A percentile compares a stretch with the other conserved stretches of the same genome.
Evolutionary conservation across 2,797 vertebrate species (phyloP).

Genomic region (Ptychobarbus kaznakovi): DNA sequence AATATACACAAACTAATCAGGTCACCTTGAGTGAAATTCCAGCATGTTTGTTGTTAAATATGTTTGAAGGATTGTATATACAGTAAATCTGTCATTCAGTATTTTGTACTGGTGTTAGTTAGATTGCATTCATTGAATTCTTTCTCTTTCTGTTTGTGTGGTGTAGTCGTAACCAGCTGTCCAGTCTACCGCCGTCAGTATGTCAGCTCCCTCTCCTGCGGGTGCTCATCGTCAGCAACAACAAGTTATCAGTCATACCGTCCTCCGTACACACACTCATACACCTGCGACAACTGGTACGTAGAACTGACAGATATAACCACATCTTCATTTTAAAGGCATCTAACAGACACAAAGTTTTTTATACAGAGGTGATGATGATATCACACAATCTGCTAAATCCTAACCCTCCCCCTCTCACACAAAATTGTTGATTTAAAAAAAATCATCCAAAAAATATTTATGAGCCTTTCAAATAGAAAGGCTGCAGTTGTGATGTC

Average conservation of each 20-base stretch:
- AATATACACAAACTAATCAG: background rate
- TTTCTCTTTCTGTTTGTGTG: constrained; percentile 32
- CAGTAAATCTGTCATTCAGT: constrained; percentile 6
- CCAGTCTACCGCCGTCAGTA: constrained; percentile 83
- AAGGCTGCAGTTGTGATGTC: background rate
- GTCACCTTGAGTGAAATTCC: background rate
- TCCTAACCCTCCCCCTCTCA: background rate
- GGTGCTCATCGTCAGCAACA: constrained; percentile 92
- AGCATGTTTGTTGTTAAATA: background rate
- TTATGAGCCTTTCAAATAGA: background rate
- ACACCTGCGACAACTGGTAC: constrained; percentile 89
- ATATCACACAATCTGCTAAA: background rate
- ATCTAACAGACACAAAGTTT: background rate
- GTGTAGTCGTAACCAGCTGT: constrained; percentile 89
- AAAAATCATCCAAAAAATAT: background rate
- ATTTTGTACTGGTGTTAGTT: constrained; percentile 9
- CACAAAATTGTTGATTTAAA: background rate
- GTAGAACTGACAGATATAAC: constrained; percentile 47
- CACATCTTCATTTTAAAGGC: background rate
- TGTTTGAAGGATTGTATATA: background rate
- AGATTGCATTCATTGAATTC: background rate
- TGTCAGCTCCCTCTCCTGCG: constrained; percentile 90
- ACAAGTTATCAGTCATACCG: constrained; percentile 87
- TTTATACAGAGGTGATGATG: background rate
- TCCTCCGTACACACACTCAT: constrained; percentile 81